Evolutionary conservation across 1,140 invertebrate genomes (phyloP), one percentile per base, ranked within the genome.

Genomic region (Lepeophtheirus salmonis): DNA sequence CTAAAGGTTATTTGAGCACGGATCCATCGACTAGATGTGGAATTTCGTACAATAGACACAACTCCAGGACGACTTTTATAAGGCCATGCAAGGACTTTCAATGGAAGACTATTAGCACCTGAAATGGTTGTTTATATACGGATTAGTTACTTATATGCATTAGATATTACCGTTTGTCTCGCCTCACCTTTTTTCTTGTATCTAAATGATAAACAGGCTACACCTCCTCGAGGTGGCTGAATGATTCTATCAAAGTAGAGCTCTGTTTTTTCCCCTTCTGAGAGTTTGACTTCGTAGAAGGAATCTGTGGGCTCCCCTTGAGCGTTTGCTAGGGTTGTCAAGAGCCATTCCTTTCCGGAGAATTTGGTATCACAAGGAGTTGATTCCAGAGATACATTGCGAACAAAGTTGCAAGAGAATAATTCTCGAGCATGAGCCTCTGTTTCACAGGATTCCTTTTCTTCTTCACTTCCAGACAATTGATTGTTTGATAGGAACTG

Each of bases 121-220:
- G 16, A 26, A 30, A 41, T 20, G 21, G 3, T n/a, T 26, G 23
- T 25, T 16, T n/a, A 12, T 52, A 17, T 18, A 16, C 17, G 12
- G 52, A 21, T 54, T 14, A 20, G 17, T 14, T 2, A 57, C 20
- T 52, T 10, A 10, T 12, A 16, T 52, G 10, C 10, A 10, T 16
- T 6, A 13, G 18, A 52, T 21, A 16, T 59, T 48, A 59, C 57
- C 48, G 2, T 25, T 50, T 12, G 30, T 10, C n/a, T n/a, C n/a
- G n/a, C n/a, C n/a, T n/a, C n/a, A n/a, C n/a, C n/a, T n/a, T 2
- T n/a, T 21, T 59, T 59, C 49, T 50, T 59, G 48, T 59, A 59
- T 20, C 41, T 2, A 23, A 59, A 59, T 26, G 14, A 18, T 14
- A 59, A 22, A 23, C 57, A 59, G 16, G 57, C 57, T n/a, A 59